phyloP scores from a whole-genome alignment of 64 coral and sea anemone genomes.

The Orbicella faveolata region DNA sequence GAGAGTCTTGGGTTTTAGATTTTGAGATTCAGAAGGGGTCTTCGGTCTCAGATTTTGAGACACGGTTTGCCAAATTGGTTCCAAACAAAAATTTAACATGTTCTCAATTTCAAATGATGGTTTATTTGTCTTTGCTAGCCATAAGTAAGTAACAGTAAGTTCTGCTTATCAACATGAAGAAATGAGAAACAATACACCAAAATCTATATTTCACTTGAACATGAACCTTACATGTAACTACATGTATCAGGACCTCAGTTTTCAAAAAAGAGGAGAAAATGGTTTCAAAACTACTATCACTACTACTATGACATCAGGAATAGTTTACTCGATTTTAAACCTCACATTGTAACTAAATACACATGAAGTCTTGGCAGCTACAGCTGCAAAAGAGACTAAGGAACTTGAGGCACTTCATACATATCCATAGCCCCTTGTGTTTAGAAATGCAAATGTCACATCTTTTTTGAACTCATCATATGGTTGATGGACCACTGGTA shows the following conservation, averaged over 20 bases:
- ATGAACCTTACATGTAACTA: neutral
- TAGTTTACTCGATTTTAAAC: neutral
- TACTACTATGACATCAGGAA: neutral
- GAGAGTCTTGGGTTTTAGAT: too few relatives aligned
- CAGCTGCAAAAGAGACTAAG: neutral
- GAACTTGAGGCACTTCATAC: constrained; percentile 28
- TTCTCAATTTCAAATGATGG: neutral
- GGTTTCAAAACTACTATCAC: neutral
- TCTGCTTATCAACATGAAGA: neutral
- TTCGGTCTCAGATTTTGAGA: neutral
- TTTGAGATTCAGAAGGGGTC: too few relatives aligned
- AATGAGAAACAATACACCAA: neutral
- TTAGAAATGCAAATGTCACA: constrained; percentile 59
- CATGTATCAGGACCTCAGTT: neutral
- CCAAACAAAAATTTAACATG: neutral
- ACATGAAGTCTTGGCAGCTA: too few relatives aligned
- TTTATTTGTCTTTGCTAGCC: neutral
- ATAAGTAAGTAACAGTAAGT: neutral
- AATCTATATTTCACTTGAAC: neutral
- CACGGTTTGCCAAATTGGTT: neutral
- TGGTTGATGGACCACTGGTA: constrained; percentile 59
- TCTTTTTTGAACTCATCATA: constrained; percentile 57
- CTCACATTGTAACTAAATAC: too few relatives aligned
- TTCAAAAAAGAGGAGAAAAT: neutral
- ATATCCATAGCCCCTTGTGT: constrained; percentile 70